Evolutionary conservation across 2,797 vertebrate genomes (phyloP).

Genomic region (Luscinia megarhynchos): DNA sequence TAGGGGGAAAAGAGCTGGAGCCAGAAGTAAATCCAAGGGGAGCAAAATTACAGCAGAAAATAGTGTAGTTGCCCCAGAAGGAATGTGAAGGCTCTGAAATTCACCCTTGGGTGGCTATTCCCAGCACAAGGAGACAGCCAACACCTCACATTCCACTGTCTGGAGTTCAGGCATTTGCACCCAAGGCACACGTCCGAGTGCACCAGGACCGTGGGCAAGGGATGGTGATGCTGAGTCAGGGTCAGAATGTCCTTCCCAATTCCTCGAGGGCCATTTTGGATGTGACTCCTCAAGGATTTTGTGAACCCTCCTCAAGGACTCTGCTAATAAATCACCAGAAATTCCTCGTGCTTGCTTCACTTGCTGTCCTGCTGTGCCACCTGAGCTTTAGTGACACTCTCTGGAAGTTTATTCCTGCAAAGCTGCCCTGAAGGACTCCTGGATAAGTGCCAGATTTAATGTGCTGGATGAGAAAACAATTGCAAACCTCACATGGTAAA

Average conservation of each 20-base stretch:
- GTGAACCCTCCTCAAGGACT: not conserved
- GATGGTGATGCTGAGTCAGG: not conserved
- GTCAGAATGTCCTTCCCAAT: not conserved
- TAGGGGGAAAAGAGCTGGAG: not conserved
- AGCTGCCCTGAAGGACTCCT: not conserved
- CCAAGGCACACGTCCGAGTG: fast-evolving
- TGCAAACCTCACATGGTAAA: not conserved
- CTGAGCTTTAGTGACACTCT: not conserved
- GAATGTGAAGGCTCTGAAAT: not conserved
- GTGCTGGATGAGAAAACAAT: not conserved
- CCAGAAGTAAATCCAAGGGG: not conserved
- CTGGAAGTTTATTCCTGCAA: not conserved
- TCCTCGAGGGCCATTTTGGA: not conserved
- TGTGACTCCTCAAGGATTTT: not conserved
- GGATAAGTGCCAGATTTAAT: not conserved
- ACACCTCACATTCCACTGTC: not conserved
- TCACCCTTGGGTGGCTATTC: not conserved
- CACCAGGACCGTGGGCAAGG: not conserved
- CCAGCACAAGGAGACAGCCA: not conserved
- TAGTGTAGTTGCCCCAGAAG: fast-evolving
- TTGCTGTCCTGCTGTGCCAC: not conserved
- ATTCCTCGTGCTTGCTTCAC: not conserved
- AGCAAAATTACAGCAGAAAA: not conserved
- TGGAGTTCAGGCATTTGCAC: not conserved
- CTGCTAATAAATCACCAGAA: not conserved